Conservation (phyloP, 2,113 vertebrate species). For the Zapus hudsonius region DNA sequence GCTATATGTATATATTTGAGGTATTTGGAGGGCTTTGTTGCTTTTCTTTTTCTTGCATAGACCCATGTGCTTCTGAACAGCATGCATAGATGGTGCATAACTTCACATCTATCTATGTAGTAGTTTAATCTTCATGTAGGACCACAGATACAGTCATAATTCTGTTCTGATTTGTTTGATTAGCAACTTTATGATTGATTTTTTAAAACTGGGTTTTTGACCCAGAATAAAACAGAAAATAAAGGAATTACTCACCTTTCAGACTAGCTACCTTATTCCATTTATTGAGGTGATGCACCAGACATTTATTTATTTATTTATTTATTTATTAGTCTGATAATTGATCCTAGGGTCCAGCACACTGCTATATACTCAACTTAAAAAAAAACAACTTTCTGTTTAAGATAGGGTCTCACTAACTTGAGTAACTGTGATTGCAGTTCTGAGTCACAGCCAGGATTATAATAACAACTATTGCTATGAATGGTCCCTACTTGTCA, state of each 20-base stretch:
- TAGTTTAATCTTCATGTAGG: background rate
- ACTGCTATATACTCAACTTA: too few relatives aligned
- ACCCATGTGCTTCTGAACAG: background rate
- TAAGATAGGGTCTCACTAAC: too few relatives aligned
- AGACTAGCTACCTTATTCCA: background rate
- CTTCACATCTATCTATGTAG: background rate
- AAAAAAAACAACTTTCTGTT: too few relatives aligned
- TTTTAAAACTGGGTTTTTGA: background rate
- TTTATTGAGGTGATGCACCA: background rate
- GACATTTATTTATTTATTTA: too few relatives aligned
- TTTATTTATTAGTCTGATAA: too few relatives aligned
- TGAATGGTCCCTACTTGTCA: background rate
- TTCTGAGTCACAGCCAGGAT: too few relatives aligned
- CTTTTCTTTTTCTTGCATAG: background rate
- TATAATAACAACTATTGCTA: background rate
- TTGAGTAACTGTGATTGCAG: too few relatives aligned
- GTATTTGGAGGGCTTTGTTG: background rate
- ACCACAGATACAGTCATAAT: background rate
- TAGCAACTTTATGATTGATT: background rate
- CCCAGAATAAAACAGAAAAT: constrained; percentile 10
- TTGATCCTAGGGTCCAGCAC: too few relatives aligned
- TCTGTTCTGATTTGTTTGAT: background rate
- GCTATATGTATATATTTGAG: background rate
- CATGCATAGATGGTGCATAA: background rate
- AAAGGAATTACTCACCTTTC: background rate